Conservation (phyloP, 1,140 invertebrate species). For the Pissodes strobi region DNA sequence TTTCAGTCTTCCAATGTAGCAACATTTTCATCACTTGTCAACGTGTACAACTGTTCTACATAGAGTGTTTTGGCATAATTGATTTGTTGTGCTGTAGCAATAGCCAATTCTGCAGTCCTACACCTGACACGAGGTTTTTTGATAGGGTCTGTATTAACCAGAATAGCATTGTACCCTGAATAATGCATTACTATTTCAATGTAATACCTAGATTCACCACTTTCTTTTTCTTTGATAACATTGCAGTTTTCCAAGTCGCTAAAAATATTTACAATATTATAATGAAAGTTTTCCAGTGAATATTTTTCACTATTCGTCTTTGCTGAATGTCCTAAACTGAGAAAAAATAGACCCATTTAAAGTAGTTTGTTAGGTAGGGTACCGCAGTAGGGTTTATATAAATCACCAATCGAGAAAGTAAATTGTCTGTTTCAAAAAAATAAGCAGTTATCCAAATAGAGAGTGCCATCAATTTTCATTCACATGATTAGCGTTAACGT, state of each 20-base stretch:
- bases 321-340: too few species aligned
- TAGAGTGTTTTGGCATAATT: conserved; percentile 87
- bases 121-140: conserved; percentile 82
- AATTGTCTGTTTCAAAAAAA: too few species aligned
- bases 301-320: too few species aligned
- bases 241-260: conserved; percentile 66
- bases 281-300: too few species aligned
- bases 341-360: too few species aligned
- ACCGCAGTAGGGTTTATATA: too few species aligned
- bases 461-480: too few species aligned
- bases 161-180: conserved; percentile 56
- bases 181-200: conserved; percentile 77
- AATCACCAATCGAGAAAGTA: too few species aligned
- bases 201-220: conserved; percentile 64
- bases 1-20: conserved; percentile 52
- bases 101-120: conserved; percentile 77
- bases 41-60: conserved; percentile 74
- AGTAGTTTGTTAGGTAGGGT: too few species aligned
- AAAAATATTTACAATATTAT: conserved; percentile 33
- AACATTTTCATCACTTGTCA: conserved; percentile 50
- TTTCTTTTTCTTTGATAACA: conserved; percentile 59
- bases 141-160: conserved; percentile 59
- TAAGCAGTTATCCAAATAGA: too few species aligned
- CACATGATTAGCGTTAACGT: too few species aligned
- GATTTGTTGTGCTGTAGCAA: conserved; percentile 70